These are phyloP conservation scores for Brachypteracias leptosomus DNA, from an alignment of 2,113 vertebrate genomes.

Conservation along the genomic window DNA sequence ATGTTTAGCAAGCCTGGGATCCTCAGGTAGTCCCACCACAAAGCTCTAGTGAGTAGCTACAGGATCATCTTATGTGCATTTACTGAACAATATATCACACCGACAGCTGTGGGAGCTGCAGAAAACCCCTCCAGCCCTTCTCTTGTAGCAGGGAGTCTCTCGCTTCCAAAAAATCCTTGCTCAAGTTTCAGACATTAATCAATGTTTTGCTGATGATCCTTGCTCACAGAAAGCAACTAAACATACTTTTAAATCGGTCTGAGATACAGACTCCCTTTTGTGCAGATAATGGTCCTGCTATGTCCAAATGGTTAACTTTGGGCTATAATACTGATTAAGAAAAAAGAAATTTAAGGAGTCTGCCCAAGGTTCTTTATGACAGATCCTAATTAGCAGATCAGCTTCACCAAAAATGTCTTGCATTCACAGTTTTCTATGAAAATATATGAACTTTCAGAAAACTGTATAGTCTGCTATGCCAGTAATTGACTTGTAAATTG, in stretches of 20 bases:
- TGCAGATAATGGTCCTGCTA: rapidly evolving
- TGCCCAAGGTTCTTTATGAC: not conserved
- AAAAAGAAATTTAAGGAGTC: not conserved
- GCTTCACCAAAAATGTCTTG: not conserved
- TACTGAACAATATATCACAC: not conserved
- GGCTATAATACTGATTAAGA: not conserved
- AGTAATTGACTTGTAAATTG: not conserved
- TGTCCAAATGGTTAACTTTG: not conserved
- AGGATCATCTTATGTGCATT: not conserved
- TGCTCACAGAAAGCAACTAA: not conserved
- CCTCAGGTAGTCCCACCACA: not conserved
- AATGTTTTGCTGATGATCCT: not conserved
- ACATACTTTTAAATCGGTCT: not conserved
- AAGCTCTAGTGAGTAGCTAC: not conserved
- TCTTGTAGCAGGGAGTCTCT: not conserved
- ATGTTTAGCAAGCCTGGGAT: not conserved
- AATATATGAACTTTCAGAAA: not conserved
- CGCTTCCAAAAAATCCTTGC: not conserved
- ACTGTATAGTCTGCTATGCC: not conserved
- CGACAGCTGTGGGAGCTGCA: not conserved
- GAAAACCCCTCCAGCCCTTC: not conserved
- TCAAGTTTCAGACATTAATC: not conserved
- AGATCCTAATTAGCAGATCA: rapidly evolving
- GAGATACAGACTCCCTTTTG: not conserved
- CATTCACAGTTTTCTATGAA: rapidly evolving